Conservation (phyloP, 2,113 vertebrate species). For the Podarcis muralis region DNA sequence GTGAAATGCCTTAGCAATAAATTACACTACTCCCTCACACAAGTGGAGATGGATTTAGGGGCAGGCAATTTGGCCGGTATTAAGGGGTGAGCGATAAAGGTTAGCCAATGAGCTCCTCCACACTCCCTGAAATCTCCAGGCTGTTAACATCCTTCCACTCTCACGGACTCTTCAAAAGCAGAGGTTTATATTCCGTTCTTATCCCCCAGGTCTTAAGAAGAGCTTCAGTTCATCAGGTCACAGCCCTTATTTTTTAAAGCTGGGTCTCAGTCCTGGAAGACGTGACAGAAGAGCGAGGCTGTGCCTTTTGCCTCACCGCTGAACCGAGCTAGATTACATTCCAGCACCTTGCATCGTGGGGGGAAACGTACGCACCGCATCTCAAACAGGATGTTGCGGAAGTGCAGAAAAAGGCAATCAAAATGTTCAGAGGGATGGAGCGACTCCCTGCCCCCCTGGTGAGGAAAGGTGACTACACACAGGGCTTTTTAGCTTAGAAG, state of each 20-base stretch:
- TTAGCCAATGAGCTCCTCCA: slow-evolving; percentile 59
- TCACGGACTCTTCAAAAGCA: slow-evolving; percentile 26
- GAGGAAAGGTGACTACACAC: no score
- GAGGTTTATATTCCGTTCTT: not conserved
- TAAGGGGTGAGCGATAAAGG: slow-evolving; percentile 45
- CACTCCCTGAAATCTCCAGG: slow-evolving; percentile 43
- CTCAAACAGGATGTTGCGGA: no score
- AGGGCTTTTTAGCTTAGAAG: no score
- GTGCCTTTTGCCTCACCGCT: no score
- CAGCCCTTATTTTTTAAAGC: not conserved
- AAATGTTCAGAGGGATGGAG: no score
- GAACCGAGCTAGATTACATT: not conserved
- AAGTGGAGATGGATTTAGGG: slow-evolving; percentile 33
- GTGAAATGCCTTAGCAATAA: slow-evolving; percentile 58
- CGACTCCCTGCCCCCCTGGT: no score
- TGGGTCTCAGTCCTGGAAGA: not conserved
- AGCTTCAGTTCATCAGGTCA: not conserved
- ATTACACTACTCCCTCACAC: slow-evolving; percentile 50
- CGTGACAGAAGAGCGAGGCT: not conserved
- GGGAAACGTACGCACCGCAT: not conserved
- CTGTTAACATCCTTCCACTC: slow-evolving; percentile 29
- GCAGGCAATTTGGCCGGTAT: slow-evolving; percentile 51
- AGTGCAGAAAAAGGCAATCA: no score
- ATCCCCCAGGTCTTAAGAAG: slow-evolving; percentile 29
- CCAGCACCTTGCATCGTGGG: not conserved